Base-by-base conservation (phyloP, 2,113 vertebrate genomes). In the Hippocampus barbouri region DNA sequence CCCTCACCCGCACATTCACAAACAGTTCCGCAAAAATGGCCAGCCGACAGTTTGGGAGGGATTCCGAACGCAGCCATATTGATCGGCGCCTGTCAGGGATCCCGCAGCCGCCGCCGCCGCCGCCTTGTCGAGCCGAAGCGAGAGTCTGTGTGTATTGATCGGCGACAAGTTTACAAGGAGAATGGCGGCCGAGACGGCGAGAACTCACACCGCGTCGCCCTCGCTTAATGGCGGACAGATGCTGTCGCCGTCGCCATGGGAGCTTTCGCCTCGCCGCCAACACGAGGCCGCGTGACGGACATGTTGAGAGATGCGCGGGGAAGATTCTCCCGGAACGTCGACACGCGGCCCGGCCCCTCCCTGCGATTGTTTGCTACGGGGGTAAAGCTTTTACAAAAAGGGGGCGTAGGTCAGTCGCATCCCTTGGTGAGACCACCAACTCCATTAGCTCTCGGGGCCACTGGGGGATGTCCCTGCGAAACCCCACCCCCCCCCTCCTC, bases 61-160 rank as follows among this genome's bases (percentile, higher is more conserved):
- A 59, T 27, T 59, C 25, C 6, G 6, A 61, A 34, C 27, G 23
- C 27, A 30, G 25, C 27, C 59, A 34, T 18, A 61, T 61, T 34
- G 59, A 61, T 61, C 59, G 15, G 12, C 56, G 56, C 56, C 27
- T 27, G 56, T 59, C 23, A 59, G 25, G 56, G 72, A 85, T 81
- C 79, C 80, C 86, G 91, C 91, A 84, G 90, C 89, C 86, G 91
- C 81, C 86, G 91, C 81, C 86, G 91, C 89, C 86, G 91, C 88
- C 87, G 83, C 89, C 88, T 85, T 87, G 85, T 76, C 87, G 84
- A 34, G 89, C 82, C 71, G 84, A 81, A 89, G 83, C 43, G 69
- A 89, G 89, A 93, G 89, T 92, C 90, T 93, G 89, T 90, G 89
- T 94, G 93, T 83, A 94, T 92, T 92, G 94, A 96, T 89, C 92